phyloP scores from a whole-genome alignment of 53 echinoderm and acorn worm genomes.

The Apostichopus leukothele region DNA sequence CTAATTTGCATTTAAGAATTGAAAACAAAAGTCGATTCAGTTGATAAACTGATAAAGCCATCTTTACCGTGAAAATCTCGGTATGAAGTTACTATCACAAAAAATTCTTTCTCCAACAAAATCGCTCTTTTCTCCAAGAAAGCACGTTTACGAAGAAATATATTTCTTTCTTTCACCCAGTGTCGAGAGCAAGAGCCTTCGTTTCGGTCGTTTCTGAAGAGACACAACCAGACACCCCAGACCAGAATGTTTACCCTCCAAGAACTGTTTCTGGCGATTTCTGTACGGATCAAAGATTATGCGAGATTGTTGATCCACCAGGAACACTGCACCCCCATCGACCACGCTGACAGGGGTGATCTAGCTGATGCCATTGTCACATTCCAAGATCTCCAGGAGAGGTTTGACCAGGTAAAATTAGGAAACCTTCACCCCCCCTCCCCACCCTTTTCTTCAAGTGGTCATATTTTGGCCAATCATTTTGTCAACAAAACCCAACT shows the following conservation, averaged over 20 bases:
- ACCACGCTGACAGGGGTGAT: conserved; percentile 79
- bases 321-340: conserved; percentile 79
- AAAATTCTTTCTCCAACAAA: neutral
- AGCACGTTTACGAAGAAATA: neutral
- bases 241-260: conserved; percentile 78
- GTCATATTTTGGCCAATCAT: neutral
- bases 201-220: conserved; percentile 83
- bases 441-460: too few relatives aligned
- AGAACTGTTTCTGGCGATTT: conserved; percentile 72
- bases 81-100: neutral
- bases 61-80: too few relatives aligned
- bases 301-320: conserved; percentile 67
- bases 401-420: conserved; percentile 70
- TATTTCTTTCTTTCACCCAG: conserved; percentile 22
- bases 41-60: too few relatives aligned
- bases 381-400: conserved; percentile 73
- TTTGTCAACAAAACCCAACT: neutral
- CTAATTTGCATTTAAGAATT: too few relatives aligned
- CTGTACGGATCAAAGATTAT: conserved; percentile 80
- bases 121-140: neutral
- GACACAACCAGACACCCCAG: conserved; percentile 64
- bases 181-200: conserved; percentile 91
- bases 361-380: conserved; percentile 61
- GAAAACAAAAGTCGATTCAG: too few relatives aligned
- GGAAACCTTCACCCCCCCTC: neutral